phyloP scores from a whole-genome alignment of 1,140 invertebrate species.

The Pomacea maculata region DNA sequence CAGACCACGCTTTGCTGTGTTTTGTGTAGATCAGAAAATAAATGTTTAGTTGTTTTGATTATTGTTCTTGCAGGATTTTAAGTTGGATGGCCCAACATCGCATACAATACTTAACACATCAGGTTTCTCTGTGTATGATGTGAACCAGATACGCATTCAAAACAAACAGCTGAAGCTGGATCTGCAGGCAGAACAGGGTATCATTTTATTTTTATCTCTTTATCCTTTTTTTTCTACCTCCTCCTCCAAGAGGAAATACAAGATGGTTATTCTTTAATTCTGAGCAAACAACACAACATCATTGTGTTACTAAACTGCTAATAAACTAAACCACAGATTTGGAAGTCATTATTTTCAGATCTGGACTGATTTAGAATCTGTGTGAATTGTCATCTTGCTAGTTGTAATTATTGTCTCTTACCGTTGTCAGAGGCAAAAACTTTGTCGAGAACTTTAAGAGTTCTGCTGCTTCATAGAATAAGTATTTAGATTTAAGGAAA shows the following conservation, averaged over 20 bases:
- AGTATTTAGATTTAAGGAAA: too few relatives aligned
- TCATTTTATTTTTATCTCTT: not conserved
- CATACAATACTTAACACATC: conserved; percentile 11
- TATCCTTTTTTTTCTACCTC: not conserved
- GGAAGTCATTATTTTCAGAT: not conserved
- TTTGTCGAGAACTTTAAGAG: too few relatives aligned
- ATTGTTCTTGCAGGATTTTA: not conserved
- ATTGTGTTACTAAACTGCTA: too few relatives aligned
- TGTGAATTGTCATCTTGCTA: not conserved
- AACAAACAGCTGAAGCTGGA: conserved; percentile 48
- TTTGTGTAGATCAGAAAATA: not conserved
- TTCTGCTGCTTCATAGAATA: too few relatives aligned
- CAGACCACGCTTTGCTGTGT: not conserved
- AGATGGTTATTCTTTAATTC: not conserved
- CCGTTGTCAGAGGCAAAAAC: too few relatives aligned
- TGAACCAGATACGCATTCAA: conserved; percentile 39
- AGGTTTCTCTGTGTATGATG: conserved; percentile 26
- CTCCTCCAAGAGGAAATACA: not conserved
- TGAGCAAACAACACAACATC: not conserved
- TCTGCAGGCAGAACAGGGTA: conserved; percentile 50
- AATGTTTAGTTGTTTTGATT: not conserved
- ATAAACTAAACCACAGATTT: too few relatives aligned
- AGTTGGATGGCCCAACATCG: conserved; percentile 7
- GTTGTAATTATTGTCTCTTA: not conserved
- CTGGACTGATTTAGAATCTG: not conserved